phyloP scores from a whole-genome alignment of 2,797 vertebrate genomes.

The Sebastes baramenuke region DNA sequence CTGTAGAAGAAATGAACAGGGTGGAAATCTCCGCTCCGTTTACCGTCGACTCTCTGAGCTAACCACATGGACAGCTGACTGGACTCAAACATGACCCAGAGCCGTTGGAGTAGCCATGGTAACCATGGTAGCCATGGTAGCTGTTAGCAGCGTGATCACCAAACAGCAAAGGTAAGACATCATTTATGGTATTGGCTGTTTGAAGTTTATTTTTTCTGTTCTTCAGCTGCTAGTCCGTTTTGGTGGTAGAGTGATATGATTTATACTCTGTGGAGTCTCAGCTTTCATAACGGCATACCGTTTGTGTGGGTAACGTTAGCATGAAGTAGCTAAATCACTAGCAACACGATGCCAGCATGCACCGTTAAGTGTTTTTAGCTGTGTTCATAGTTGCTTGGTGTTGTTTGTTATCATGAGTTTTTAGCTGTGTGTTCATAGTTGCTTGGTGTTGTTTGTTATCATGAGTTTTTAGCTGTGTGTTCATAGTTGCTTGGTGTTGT shows the following conservation, averaged over 20 bases:
- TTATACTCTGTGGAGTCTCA: background rate
- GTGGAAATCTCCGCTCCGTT: background rate
- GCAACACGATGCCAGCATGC: background rate
- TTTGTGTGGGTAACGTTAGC: background rate
- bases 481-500: background rate
- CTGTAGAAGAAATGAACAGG: background rate
- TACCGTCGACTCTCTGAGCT: too few relatives aligned
- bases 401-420: too few relatives aligned
- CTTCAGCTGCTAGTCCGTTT: background rate
- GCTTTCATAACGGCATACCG: background rate
- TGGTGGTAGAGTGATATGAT: background rate
- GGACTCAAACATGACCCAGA: background rate
- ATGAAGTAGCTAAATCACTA: background rate
- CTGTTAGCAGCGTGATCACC: background rate
- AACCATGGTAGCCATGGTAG: too few relatives aligned
- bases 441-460: background rate
- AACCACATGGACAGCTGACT: background rate
- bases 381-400: background rate
- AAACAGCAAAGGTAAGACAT: background rate
- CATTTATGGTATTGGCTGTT: background rate
- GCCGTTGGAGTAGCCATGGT: background rate
- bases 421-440: background rate
- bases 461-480: background rate
- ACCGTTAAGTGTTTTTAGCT: accelerated
- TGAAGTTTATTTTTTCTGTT: background rate